Conservation (phyloP, 2,888 invertebrate species). For the Timema podura region DNA sequence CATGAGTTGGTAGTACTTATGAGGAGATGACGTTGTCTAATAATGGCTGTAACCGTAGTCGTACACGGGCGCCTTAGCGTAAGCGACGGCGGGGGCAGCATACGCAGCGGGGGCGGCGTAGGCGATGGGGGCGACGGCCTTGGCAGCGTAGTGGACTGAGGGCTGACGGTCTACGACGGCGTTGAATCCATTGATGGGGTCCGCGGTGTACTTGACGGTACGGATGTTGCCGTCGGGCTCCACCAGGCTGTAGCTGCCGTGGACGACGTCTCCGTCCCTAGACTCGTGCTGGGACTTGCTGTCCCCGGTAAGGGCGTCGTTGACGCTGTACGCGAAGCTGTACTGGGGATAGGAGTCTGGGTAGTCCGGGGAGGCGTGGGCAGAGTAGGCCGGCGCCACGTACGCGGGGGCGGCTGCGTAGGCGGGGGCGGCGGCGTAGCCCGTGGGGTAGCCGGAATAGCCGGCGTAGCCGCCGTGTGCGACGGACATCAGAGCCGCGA, state of each 20-base stretch:
- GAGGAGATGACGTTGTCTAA: no score
- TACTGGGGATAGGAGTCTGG: slow-evolving; percentile 22
- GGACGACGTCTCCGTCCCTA: slow-evolving; percentile 28
- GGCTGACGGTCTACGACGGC: slow-evolving; percentile 20
- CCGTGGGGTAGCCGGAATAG: not conserved
- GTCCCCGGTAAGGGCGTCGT: slow-evolving; percentile 24
- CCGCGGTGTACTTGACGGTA: slow-evolving; percentile 27
- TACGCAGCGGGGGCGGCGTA: slow-evolving; percentile 20
- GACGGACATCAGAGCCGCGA: no score
- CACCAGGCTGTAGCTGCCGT: slow-evolving; percentile 26
- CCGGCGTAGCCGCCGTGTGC: not conserved
- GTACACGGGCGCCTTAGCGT: slow-evolving; percentile 22
- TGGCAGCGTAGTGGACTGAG: not conserved
- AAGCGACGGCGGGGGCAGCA: slow-evolving; percentile 19
- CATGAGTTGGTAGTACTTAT: no score
- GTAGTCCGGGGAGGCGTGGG: slow-evolving; percentile 33
- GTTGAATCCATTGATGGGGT: slow-evolving; percentile 25
- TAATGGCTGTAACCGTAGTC: not conserved
- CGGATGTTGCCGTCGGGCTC: slow-evolving; percentile 26
- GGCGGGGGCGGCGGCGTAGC: slow-evolving; percentile 6
- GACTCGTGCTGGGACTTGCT: slow-evolving; percentile 28
- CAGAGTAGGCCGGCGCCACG: slow-evolving; percentile 32
- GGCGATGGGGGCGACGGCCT: slow-evolving; percentile 2
- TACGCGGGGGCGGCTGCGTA: slow-evolving; percentile 22
- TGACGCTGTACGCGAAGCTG: slow-evolving; percentile 23